Base-by-base conservation (phyloP, 2,797 vertebrate genomes). In the Vultur gryphus region DNA sequence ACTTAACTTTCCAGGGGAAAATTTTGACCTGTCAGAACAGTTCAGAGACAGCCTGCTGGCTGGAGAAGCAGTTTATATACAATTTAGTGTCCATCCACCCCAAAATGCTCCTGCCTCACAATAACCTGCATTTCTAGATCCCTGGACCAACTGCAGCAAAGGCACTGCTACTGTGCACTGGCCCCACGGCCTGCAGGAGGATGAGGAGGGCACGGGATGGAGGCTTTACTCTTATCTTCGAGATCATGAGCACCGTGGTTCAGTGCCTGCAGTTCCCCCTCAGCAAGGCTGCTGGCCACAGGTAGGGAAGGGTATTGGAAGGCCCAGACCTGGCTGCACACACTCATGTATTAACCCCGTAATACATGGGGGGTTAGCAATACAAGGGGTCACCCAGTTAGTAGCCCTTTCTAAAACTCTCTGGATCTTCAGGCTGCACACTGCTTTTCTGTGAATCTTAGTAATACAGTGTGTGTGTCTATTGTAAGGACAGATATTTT, bases 391-490 rank as follows among this genome's bases (percentile, higher is more conserved):
- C 8, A 51, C 10, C 8, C 37, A 3, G 18, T 18, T 33, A 52
- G 20, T 1, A 54, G 24, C 21, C 17, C 10, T 89, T 83, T 41
- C 70, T 39, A 28, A 65, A 89, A 55, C 3, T 44, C 44, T 48
- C 39, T 10, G 11, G 12, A 8, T 43, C 10, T 13, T 82, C 3
- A 48, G 51, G 43, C 23, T 80, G 19, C 21, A 55, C 25, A 2
- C 8, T 57, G 51, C 28, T 48, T 83, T 51, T 49, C 57, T 44
- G 37, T 11, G n/a, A 8, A 41, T 43, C 49, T 88, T 17, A 46
- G 25, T n/a, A 75, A 33, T 3, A 25, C 7, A 31, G 13, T 0
- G 2, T 43, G 2, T 43, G 4, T 28, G 9, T 16, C 23, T 78
- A 11, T 7, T 49, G 33, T 39, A 84, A 89, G 37, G 39, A 79